phyloP scores from a whole-genome alignment of 2,888 invertebrate species.

The Napeogenes sylphis region DNA sequence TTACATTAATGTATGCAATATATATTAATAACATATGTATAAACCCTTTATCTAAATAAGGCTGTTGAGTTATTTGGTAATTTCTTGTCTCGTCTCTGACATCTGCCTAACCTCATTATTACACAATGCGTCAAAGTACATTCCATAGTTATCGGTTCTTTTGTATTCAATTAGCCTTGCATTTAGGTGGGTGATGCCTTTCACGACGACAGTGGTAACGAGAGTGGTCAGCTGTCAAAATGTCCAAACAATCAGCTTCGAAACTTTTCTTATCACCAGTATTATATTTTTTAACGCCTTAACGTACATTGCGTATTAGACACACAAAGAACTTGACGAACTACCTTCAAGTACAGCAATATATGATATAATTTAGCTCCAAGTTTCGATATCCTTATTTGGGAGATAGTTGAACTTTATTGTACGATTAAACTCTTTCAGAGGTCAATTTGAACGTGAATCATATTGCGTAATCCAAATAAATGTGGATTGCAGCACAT shows the following conservation, averaged over 20 bases:
- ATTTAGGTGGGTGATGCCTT: constrained; percentile 73
- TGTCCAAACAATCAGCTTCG: constrained; percentile 73
- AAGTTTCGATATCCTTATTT: constrained; percentile 19
- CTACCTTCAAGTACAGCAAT: neutral
- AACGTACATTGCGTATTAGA: constrained; percentile 16
- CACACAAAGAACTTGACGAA: neutral
- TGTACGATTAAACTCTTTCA: constrained; percentile 73
- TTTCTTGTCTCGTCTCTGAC: constrained; percentile 18
- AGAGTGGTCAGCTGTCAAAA: constrained; percentile 77
- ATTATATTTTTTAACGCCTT: constrained; percentile 20
- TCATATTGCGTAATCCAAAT: constrained; percentile 61
- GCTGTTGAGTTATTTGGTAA: neutral
- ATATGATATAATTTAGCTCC: neutral
- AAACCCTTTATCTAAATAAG: too few species aligned
- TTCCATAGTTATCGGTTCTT: constrained; percentile 70
- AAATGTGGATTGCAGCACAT: constrained; percentile 34
- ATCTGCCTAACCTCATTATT: constrained; percentile 45
- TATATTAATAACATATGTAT: too few species aligned
- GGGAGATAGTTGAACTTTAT: constrained; percentile 52
- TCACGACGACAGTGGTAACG: constrained; percentile 75
- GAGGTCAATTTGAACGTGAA: constrained; percentile 66
- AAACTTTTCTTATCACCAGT: constrained; percentile 34
- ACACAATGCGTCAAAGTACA: constrained; percentile 66
- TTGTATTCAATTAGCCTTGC: constrained; percentile 78
- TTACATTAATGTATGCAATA: too few species aligned